Evolutionary conservation across 1,140 invertebrate species (phyloP), one percentile per base, ranked within the genome.

Genomic region (Drosophila grimshawi): DNA sequence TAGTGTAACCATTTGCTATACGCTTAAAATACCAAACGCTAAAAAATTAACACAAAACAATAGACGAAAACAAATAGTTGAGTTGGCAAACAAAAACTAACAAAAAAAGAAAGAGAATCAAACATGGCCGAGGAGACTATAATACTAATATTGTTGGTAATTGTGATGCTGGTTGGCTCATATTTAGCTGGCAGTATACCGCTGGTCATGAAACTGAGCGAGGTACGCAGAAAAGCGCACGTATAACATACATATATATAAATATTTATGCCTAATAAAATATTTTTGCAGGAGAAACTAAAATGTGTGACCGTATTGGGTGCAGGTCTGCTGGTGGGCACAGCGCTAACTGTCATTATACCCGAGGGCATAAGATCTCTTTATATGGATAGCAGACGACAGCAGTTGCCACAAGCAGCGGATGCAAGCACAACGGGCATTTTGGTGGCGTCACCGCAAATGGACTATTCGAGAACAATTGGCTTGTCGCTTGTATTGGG

Each of bases 271-370:
- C 10, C 30, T 19, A 27, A 29, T 19, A 63, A 32, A 3, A 29
- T n/a, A 10, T 56, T 46, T 33, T 61, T 56, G 61, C 92, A 99
- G 98, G 97, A 98, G 62, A 99, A 98, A 93, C 93, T 99, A 29
- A 96, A 98, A 91, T 94, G 98, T 81, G 96, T 99, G 35, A 99
- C 98, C 27, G 96, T 99, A 37, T 95, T 99, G 51, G 99, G 99
- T 52, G 98, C 99, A 52, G 99, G 99, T 30, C 94, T 99, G 5
- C 94, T 99, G n/a, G 98, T 99, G 46, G 99, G 99, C 3, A 99
- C 99, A 62, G 98, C 99, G 0, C 93, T 99, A 53, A 97, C 98
- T 66, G 98, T 99, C 1, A 99, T 99, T 51, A 99, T 99, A 85
- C 99, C 99, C 0, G 99, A 99, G 94, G 99, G 99, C 39, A 96